Base-by-base conservation (phyloP, 2,797 vertebrate genomes). In the Molossus alvarezi region DNA sequence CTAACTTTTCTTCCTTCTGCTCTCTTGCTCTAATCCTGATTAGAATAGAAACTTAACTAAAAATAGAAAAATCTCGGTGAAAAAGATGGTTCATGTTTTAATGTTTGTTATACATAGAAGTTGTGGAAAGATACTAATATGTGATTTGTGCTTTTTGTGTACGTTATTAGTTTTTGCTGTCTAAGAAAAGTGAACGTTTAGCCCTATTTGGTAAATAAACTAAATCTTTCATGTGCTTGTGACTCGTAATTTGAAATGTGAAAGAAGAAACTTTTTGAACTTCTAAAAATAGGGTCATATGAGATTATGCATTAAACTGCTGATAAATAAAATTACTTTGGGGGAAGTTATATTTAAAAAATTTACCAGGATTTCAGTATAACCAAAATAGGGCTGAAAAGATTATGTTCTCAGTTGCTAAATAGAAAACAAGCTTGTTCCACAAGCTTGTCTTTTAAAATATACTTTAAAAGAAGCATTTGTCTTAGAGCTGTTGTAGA, bases 241-340 rank as follows among this genome's bases (percentile, higher is more conserved):
- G 97, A 97, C 79, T 98, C 96, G 93, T 97, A 83, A 97, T 98
- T 98, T 98, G 96, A 90, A 97, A 97, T 97, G 95, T 97, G 98
- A 95, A 98, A 97, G 75, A 96, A 75, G 92, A 55, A 69, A 77
- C 0, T 9, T 95, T 95, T 92, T 96, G 64, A 97, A 92, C 80
- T 91, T 89, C 84, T 92, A 69, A 72, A 90, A 90, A 91, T 90
- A 82, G 29, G 7, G 18, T 89, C 60, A 62, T 90, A 53, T 73
- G 85, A 89, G 37, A 75, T 65, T 81, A 65, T 72, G 20, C 51
- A 88, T 86, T 92, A 80, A 87, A 65, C 27, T 88, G 69, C 51
- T 69, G 37, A 77, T 90, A 95, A 82, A 29, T 92, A 80, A 96
- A 93, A 69, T 92, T 25, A 80, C n/a, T 97, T 90, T 87, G 82